Evolutionary conservation across 2,888 invertebrate genomes (phyloP).

Genomic region (Rhorus exstirpatorius): DNA sequence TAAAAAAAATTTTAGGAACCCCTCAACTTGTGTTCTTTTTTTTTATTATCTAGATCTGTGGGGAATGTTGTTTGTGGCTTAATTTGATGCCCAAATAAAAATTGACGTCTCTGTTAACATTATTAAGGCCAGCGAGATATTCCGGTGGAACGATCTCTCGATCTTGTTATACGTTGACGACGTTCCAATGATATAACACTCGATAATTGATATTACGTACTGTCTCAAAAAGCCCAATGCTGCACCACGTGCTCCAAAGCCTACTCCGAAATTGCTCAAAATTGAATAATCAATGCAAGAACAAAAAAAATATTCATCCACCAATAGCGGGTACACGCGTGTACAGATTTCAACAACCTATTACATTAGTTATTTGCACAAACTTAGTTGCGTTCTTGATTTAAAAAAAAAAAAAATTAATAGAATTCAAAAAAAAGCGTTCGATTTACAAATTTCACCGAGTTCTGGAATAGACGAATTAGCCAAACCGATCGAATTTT

Average conservation of each 20-base stretch:
- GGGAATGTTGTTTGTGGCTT: too few species aligned
- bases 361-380: slow-evolving; percentile 30
- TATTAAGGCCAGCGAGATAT: too few species aligned
- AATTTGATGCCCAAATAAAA: too few species aligned
- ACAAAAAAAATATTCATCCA: slow-evolving; percentile 2
- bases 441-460: slow-evolving; percentile 37
- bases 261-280: slow-evolving; percentile 59
- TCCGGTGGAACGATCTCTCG: too few species aligned
- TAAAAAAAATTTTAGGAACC: too few species aligned
- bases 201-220: not conserved
- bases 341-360: slow-evolving; percentile 30
- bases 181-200: slow-evolving; percentile 14
- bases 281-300: slow-evolving; percentile 15
- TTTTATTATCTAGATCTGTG: too few species aligned
- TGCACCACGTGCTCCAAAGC: slow-evolving; percentile 21
- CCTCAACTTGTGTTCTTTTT: too few species aligned
- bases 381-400: slow-evolving; percentile 21
- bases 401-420: not conserved
- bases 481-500: slow-evolving; percentile 9
- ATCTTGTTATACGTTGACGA: slow-evolving; percentile 46
- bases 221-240: not conserved
- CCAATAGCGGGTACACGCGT: too few species aligned
- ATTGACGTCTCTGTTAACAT: too few species aligned
- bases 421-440: slow-evolving; percentile 4
- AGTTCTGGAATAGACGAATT: not conserved